Evolutionary conservation across 2,797 vertebrate genomes (phyloP).

Genomic region (Anolis apletophallus): DNA sequence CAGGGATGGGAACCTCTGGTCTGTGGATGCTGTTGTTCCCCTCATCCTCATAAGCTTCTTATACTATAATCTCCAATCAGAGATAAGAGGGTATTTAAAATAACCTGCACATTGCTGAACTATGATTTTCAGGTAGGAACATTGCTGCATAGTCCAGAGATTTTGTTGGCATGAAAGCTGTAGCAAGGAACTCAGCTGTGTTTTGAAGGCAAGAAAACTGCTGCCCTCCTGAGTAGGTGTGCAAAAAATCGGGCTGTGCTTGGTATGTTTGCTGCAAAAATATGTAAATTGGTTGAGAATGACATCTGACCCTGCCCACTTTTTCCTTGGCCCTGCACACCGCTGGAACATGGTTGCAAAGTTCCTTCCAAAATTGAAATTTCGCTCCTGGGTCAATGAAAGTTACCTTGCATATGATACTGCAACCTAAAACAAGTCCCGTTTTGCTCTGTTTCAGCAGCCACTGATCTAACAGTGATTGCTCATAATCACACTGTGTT

Average conservation of each 20-base stretch:
- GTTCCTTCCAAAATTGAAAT: background rate
- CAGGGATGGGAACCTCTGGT: background rate
- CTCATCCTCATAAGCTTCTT: background rate
- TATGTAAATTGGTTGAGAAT: background rate
- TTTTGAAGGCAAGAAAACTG: background rate
- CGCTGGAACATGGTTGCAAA: background rate
- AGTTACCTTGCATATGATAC: background rate
- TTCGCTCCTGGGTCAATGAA: background rate
- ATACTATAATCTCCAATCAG: background rate
- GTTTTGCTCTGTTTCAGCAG: background rate
- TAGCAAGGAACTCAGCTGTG: background rate
- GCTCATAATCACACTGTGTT: background rate
- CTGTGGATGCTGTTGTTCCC: background rate
- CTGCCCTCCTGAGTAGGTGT: background rate
- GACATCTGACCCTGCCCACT: background rate
- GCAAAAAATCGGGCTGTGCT: background rate
- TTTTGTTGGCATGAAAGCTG: background rate
- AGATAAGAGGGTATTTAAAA: background rate
- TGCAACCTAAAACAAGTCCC: background rate
- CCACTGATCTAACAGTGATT: background rate
- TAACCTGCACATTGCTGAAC: background rate
- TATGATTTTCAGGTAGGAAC: background rate
- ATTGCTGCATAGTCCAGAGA: background rate
- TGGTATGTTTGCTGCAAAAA: background rate
- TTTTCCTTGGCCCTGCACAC: background rate